Evolutionary conservation across 2,113 vertebrate genomes (phyloP).

Genomic region (Ranitomeya imitator): DNA sequence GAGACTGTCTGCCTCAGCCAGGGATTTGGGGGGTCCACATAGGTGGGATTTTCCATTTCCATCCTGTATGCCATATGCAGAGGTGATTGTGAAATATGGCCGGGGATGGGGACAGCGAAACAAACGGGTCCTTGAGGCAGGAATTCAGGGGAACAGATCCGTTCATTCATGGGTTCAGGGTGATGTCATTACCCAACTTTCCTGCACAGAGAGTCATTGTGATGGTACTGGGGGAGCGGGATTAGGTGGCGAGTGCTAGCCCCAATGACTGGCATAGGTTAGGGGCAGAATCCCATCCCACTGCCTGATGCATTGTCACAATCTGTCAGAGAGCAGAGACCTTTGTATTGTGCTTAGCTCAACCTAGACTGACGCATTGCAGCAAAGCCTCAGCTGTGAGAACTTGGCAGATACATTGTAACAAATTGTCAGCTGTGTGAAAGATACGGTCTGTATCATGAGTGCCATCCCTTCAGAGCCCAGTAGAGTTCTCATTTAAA

Average conservation of each 20-base stretch:
- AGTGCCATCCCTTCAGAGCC: no score
- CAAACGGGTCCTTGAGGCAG: constrained; percentile 23
- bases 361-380: neutral
- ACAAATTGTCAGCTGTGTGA: no score
- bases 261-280: neutral
- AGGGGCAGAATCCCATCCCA: neutral
- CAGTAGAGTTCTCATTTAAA: no score
- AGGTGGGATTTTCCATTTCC: constrained; percentile 6
- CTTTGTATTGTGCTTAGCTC: neutral
- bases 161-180: constrained; percentile 41
- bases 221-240: neutral
- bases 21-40: constrained; percentile 12
- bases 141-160: constrained; percentile 53
- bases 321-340: neutral
- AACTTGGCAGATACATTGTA: no score
- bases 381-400: neutral
- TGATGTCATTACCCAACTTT: constrained; percentile 51
- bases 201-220: constrained; percentile 54
- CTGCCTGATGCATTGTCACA: neutral
- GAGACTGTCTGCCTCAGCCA: neutral
- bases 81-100: constrained; percentile 43
- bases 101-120: neutral
- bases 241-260: neutral
- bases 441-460: no score
- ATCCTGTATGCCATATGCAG: constrained; percentile 1